Percentiles rank a stretch among this genome's conserved stretches.
Evolutionary conservation across 2,113 vertebrate genomes (phyloP).

Genomic region (Gallinago undulata): DNA sequence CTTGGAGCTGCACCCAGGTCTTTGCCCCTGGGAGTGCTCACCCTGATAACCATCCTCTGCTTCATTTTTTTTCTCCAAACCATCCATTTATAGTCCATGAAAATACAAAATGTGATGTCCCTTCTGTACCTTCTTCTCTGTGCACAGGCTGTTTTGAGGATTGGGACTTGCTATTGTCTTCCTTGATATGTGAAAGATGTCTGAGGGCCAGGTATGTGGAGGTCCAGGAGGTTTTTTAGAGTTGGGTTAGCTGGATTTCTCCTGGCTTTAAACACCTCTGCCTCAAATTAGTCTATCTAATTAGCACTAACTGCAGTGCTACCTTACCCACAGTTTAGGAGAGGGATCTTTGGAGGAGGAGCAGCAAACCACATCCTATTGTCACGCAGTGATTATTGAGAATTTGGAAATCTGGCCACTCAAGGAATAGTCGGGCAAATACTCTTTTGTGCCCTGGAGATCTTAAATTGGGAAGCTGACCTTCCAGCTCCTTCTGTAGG

Average conservation of each 20-base stretch:
- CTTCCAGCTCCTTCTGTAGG: constrained; percentile 10
- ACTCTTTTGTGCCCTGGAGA: neutral
- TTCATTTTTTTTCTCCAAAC: neutral
- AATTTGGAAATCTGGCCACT: neutral
- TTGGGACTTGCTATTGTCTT: neutral
- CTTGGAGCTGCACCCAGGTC: neutral
- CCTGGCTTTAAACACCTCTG: neutral
- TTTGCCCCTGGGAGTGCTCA: neutral
- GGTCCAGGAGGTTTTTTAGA: neutral
- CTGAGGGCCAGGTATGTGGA: neutral
- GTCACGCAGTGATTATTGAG: neutral
- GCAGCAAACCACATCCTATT: neutral
- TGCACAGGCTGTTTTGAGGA: neutral
- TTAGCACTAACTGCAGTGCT: neutral
- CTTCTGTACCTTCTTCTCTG: neutral
- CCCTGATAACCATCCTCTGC: neutral
- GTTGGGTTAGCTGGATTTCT: neutral
- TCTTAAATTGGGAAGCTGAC: neutral
- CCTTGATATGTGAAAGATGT: neutral
- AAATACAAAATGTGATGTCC: neutral
- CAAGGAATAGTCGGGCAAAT: neutral
- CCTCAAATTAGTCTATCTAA: neutral
- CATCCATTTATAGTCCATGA: neutral
- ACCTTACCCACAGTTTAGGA: neutral
- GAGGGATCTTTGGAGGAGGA: neutral